Conservation (phyloP, 2,888 invertebrate species). For the Calameuta idolon region DNA sequence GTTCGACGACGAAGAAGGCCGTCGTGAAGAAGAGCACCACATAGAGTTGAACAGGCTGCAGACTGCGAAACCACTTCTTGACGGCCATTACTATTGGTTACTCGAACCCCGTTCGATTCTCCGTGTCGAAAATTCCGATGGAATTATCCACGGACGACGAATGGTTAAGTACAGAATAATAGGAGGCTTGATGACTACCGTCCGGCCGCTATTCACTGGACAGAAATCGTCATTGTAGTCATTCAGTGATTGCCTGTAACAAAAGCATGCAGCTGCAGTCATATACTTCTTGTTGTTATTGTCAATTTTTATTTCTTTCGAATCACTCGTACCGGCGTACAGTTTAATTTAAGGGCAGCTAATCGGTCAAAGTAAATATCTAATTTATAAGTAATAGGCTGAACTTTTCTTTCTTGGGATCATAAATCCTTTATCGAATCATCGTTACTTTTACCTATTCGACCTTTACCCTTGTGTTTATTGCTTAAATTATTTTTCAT, state of each 20-base stretch:
- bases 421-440: neutral
- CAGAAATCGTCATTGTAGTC: neutral
- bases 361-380: no score
- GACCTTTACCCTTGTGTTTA: neutral
- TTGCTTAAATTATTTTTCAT: neutral
- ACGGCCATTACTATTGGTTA: slow-evolving; percentile 73
- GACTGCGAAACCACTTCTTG: slow-evolving; percentile 80
- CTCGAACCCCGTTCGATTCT: neutral
- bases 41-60: slow-evolving; percentile 81
- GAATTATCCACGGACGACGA: neutral
- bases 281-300: neutral
- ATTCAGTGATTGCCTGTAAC: neutral
- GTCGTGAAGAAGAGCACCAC: slow-evolving; percentile 79
- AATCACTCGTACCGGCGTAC: neutral
- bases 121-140: neutral
- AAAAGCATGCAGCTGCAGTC: neutral
- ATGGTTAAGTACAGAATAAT: neutral
- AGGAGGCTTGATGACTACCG: neutral
- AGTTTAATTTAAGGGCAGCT: no score
- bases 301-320: neutral
- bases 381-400: neutral
- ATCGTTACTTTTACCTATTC: neutral
- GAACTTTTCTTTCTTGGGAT: neutral
- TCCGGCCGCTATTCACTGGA: neutral
- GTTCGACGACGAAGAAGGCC: slow-evolving; percentile 83